Evolutionary conservation across 2,888 invertebrate species (phyloP), one percentile per base, ranked within the genome.

Genomic region (Agrochola macilenta): DNA sequence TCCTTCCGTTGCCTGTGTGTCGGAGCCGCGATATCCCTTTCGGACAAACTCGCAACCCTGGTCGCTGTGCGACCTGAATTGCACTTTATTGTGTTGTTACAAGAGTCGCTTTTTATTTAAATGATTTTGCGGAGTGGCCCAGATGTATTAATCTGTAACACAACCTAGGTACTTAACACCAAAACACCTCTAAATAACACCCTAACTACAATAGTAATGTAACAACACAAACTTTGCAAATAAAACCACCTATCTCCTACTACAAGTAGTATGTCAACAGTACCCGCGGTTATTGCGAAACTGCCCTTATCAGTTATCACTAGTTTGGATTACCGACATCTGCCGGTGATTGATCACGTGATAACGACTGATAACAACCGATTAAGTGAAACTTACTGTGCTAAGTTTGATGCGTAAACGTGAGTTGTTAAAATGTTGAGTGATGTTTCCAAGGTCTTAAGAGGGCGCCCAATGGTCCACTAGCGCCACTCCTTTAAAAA

Each of bases 281-380:
- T 71, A 64, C 69, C 72, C 57, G 30, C n/a, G 79, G 81, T 83
- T 87, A 90, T 91, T 90, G 90, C 89, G 76, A 91, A 91, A 91
- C 79, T 87, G 85, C 57, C 66, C 76, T 79, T 90, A 87, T 89
- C 90, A 85, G 65, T 43, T 78, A 79, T 65, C 81, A 73, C 43
- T 39, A 76, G 57, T 76, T 80, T 74, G 89, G 89, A 91, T 91
- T 90, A 92, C 89, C 82, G 85, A 89, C 92, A 93, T 91, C 93
- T 93, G 92, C 89, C 81, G 76, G 81, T 93, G 93, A 93, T 93
- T 89, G 93, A 93, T 93, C 90, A 90, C 89, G 79, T 87, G 92
- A 93, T 93, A 93, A 90, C 72, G 35, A 14, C n/a, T 75, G 85
- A 89, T 87, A 87, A 81, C 68, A 52, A 39, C 71, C 82, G 69